These are phyloP conservation scores for Dromas ardeola DNA, from an alignment of 2,113 vertebrate genomes.

Conservation along the genomic window DNA sequence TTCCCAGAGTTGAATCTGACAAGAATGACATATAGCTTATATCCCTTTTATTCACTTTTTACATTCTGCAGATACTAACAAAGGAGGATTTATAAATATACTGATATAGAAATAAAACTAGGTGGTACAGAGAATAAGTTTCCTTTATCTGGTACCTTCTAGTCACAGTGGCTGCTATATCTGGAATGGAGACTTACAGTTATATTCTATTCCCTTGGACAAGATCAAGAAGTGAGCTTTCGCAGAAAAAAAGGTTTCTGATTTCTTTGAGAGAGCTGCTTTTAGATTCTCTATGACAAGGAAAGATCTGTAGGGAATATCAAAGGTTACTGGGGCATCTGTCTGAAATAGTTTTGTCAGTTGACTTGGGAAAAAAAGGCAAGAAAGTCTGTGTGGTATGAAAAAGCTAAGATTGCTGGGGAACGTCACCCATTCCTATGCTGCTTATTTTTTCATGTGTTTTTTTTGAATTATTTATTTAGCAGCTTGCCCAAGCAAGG, in stretches of 20 bases:
- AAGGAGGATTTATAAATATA: background rate
- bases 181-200: background rate
- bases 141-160: background rate
- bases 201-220: background rate
- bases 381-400: background rate
- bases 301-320: background rate
- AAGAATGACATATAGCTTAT: background rate
- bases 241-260: background rate
- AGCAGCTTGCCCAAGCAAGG: background rate
- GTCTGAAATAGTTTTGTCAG: background rate
- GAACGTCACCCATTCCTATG: background rate
- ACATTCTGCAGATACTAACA: background rate
- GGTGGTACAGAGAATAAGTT: background rate
- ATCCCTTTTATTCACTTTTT: background rate
- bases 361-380: background rate
- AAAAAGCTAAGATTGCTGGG: background rate
- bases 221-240: background rate
- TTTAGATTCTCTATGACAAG: background rate
- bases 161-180: background rate
- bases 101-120: background rate
- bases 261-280: background rate
- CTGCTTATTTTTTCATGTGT: background rate
- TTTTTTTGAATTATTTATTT: too few species aligned
- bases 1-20: background rate
- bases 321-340: background rate